Evolutionary conservation across 2,888 invertebrate species (phyloP), one percentile per base, ranked within the genome.

Genomic region (Eretmocerus hayati): DNA sequence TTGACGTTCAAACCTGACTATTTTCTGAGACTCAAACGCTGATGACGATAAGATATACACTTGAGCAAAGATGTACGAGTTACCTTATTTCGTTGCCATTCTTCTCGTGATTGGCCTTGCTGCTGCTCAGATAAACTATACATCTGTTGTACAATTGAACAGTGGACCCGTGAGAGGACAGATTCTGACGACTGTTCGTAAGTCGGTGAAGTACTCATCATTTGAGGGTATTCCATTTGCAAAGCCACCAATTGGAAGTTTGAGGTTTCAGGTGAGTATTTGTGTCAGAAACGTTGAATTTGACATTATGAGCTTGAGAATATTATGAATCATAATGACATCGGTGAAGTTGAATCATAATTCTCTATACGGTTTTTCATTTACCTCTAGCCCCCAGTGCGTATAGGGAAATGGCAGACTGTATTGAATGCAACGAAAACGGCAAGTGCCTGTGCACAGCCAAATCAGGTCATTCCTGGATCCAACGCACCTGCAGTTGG

Each of bases 181-280:
- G 40, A 41, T 61, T 31, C 45, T 57, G 6, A 40, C 36, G 1
- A 62, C 62, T 4, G 21, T 57, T 13, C 39, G 46, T 13, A 38
- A 52, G 4, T 38, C 40, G 6, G 20, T 51, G 8, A 19, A 40
- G 5, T 62, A 59, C 42, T 52, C 58, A 5, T 37, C 60, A 5
- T 65, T 63, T 32, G 57, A 43, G 40, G 63, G 62, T 6, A 63
- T 65, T 23, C 61, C 59, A 16, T 64, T 56, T 37, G 65, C 54
- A 0, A 50, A 58, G 36, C 54, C 63, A 11, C 61, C 62, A 11
- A 1, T 59, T 5, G 59, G 58, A 9, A 23, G 54, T 9, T 45
- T 58, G 16, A 52, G 64, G 48, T 64, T 63, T 37, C 58, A 58
- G 58, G 64, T 62, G 54, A 21, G n/a, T n/a, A n/a, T n/a, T n/a